Percentiles rank a stretch among this genome's conserved stretches.
These are phyloP conservation scores for Whitmania pigra DNA, from an alignment of 1,140 invertebrate genomes.

Conservation along the genomic window DNA sequence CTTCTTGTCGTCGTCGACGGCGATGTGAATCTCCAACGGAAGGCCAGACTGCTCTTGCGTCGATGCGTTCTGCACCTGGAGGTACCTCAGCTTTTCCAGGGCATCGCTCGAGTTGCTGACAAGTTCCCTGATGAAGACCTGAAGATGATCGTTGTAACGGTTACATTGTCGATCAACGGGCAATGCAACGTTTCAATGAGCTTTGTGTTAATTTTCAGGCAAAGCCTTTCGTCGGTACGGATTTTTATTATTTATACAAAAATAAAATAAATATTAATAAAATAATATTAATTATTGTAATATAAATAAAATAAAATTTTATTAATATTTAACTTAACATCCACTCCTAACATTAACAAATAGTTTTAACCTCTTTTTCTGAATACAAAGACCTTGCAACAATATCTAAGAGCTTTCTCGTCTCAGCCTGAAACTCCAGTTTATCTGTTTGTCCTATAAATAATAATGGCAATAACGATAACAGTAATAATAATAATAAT, in stretches of 20 bases:
- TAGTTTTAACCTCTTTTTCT: constrained; percentile 69
- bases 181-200: not conserved
- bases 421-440: constrained; percentile 84
- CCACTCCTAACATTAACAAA: too few relatives aligned
- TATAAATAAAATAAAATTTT: too few relatives aligned
- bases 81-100: constrained; percentile 59
- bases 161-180: too few relatives aligned
- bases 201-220: too few relatives aligned
- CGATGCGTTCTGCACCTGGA: constrained; percentile 57
- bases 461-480: not conserved
- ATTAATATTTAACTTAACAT: not conserved
- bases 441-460: constrained; percentile 39
- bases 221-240: too few relatives aligned
- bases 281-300: too few relatives aligned
- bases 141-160: constrained; percentile 38
- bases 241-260: too few relatives aligned
- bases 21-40: constrained; percentile 77
- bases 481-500: too few relatives aligned
- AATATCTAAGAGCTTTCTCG: constrained; percentile 83
- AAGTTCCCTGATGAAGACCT: constrained; percentile 95
- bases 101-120: constrained; percentile 77
- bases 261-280: too few relatives aligned
- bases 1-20: constrained; percentile 74
- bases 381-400: constrained; percentile 93
- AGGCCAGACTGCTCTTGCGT: constrained; percentile 72